phyloP scores from a whole-genome alignment of 2,113 vertebrate genomes.

The Sander lucioperca region DNA sequence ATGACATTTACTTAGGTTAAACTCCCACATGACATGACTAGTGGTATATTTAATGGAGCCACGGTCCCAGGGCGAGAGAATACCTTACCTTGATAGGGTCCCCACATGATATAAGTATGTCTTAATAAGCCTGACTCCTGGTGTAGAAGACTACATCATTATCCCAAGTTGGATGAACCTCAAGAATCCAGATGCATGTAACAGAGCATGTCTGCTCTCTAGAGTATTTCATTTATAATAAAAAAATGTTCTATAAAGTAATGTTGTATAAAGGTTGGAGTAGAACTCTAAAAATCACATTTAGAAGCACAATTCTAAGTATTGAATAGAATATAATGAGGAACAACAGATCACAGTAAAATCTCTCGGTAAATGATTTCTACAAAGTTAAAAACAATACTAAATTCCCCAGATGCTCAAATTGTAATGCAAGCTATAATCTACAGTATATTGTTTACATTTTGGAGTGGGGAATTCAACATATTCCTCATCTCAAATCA shows the following conservation, averaged over 20 bases:
- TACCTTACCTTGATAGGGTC: neutral
- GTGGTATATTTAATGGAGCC: slow-evolving; percentile 44
- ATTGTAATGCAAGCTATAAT: neutral
- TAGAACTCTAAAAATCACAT: neutral
- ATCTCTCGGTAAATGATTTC: neutral
- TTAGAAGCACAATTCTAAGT: neutral
- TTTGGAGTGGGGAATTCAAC: no score
- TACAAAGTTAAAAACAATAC: neutral
- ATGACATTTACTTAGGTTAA: slow-evolving; percentile 58
- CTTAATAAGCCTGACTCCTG: slow-evolving; percentile 33
- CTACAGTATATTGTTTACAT: neutral
- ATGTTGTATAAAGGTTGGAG: neutral
- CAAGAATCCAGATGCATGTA: neutral
- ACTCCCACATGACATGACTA: slow-evolving; percentile 8
- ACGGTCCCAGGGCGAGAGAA: slow-evolving; percentile 1
- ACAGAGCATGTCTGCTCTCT: neutral
- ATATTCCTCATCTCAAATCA: neutral
- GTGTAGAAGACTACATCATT: neutral
- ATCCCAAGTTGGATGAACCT: neutral
- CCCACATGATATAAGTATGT: slow-evolving; percentile 10
- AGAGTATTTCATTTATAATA: neutral
- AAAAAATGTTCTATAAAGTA: neutral
- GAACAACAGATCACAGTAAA: neutral
- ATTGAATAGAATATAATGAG: neutral
- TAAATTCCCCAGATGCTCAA: neutral